phyloP scores from a whole-genome alignment of 1,140 invertebrate species.

The Brachystomella parvula region DNA sequence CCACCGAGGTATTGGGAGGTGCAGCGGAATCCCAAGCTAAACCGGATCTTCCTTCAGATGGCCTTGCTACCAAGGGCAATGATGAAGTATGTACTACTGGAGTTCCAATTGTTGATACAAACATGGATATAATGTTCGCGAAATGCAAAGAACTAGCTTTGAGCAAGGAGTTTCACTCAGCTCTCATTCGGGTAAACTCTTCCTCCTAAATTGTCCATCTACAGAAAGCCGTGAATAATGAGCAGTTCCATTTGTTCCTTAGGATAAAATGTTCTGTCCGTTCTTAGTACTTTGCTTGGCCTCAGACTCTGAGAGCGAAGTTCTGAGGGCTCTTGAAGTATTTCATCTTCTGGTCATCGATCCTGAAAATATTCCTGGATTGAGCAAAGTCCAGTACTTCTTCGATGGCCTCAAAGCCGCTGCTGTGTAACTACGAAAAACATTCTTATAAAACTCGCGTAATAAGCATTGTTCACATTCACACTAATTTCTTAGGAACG shows the following conservation, averaged over 20 bases:
- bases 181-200: slow-evolving; percentile 14
- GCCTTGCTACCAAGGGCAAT: background rate
- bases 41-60: too few species aligned
- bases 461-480: too few species aligned
- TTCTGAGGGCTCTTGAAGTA: slow-evolving; percentile 10
- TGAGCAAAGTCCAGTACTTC: slow-evolving; percentile 17
- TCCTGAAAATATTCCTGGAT: background rate
- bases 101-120: background rate
- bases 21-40: too few species aligned
- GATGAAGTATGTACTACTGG: background rate
- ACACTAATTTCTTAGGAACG: background rate
- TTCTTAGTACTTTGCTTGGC: slow-evolving; percentile 13
- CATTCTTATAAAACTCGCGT: background rate
- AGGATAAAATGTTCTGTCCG: slow-evolving; percentile 18
- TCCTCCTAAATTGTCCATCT: background rate
- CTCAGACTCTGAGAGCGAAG: slow-evolving; percentile 3
- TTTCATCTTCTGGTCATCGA: slow-evolving; percentile 15
- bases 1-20: too few species aligned
- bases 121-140: slow-evolving; percentile 1
- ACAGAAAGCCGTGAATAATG: background rate
- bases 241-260: background rate
- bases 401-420: slow-evolving; percentile 14
- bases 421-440: slow-evolving; percentile 5
- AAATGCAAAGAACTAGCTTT: slow-evolving; percentile 3
- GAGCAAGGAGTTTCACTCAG: slow-evolving; percentile 14